These are phyloP conservation scores for Australoheros facetus DNA, from an alignment of 2,797 vertebrate genomes.

Conservation along the genomic window DNA sequence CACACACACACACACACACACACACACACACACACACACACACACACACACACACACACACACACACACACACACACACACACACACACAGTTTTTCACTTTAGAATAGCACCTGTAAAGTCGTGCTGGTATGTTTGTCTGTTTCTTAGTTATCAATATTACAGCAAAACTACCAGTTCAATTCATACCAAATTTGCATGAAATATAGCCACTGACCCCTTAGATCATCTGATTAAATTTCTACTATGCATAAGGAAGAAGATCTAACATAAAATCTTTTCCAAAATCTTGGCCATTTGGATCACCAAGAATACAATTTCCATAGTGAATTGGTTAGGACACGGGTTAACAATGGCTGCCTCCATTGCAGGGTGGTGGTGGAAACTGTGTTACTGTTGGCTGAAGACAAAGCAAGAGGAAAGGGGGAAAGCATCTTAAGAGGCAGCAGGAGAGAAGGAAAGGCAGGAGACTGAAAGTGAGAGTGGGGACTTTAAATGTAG, in stretches of 20 bases:
- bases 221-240: no score
- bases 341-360: not conserved
- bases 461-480: not conserved
- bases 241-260: not conserved
- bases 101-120: constrained; percentile 2
- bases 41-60: no score
- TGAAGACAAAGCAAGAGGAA: not conserved
- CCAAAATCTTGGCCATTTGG: no score
- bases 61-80: not conserved
- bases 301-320: not conserved
- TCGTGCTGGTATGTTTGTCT: not conserved
- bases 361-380: not conserved
- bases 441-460: not conserved
- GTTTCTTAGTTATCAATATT: no score
- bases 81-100: not conserved
- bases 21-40: not conserved
- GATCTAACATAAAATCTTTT: not conserved
- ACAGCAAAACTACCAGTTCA: no score
- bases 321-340: not conserved
- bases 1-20: no score
- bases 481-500: not conserved
- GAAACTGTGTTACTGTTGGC: not conserved
- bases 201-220: no score
- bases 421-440: not conserved
- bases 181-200: no score